Evolutionary conservation across 2,797 vertebrate genomes (phyloP).

Genomic region (Micromesistius poutassou): DNA sequence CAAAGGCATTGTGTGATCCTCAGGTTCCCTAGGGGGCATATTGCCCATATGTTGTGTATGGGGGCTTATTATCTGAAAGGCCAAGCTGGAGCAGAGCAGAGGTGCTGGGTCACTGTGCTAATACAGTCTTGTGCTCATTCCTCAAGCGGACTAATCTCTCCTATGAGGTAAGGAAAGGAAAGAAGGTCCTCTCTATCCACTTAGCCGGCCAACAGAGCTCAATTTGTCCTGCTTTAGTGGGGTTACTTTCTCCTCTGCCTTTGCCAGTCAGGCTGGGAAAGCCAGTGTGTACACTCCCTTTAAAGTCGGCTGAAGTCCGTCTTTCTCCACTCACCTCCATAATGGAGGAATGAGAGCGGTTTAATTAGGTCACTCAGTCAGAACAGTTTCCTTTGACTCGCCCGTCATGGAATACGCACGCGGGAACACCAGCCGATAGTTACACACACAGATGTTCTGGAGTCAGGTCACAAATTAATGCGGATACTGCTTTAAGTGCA

Average conservation of each 20-base stretch:
- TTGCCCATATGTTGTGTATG: not conserved
- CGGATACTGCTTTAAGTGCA: not conserved
- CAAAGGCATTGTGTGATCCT: not conserved
- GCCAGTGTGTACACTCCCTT: not conserved
- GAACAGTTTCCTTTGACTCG: not conserved
- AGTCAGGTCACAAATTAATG: not conserved
- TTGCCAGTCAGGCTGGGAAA: not conserved
- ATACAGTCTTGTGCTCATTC: conserved; percentile 62
- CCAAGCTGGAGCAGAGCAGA: conserved; percentile 23
- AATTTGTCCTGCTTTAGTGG: conserved; percentile 25
- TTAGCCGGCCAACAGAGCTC: conserved; percentile 37
- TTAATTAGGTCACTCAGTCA: conserved; percentile 3
- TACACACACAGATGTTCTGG: not conserved
- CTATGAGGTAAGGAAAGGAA: conserved; percentile 24
- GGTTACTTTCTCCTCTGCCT: conserved; percentile 26
- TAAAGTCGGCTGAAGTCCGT: not conserved
- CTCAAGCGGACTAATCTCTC: conserved; percentile 45
- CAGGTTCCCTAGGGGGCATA: not conserved
- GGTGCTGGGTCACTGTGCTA: conserved; percentile 59
- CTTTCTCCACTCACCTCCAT: not conserved
- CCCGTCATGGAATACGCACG: not conserved
- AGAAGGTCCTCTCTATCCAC: conserved; percentile 45
- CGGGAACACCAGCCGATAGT: not conserved
- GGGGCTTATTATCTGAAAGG: not conserved
- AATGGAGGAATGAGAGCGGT: not conserved